Conservation (phyloP, 2,113 vertebrate species). For the Ctenodactylus gundi region DNA sequence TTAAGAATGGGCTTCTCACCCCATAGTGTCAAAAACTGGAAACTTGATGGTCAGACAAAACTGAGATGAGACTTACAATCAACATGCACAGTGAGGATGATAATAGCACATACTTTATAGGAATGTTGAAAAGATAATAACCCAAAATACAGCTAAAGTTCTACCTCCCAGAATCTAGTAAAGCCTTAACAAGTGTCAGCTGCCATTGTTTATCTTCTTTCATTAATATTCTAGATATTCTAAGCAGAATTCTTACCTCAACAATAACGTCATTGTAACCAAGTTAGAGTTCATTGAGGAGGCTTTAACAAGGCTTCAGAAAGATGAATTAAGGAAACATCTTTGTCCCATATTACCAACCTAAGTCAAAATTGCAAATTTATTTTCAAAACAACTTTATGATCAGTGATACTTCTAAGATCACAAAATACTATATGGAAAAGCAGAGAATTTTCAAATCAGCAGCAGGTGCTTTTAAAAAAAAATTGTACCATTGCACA, state of each 20-base stretch:
- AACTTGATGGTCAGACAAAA: neutral
- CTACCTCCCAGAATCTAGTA: neutral
- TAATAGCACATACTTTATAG: neutral
- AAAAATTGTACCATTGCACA: neutral
- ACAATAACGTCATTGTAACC: neutral
- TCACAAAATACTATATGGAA: neutral
- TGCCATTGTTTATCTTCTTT: neutral
- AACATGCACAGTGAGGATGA: neutral
- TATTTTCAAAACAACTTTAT: neutral
- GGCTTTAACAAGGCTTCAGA: neutral
- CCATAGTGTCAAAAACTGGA: neutral
- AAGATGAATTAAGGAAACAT: neutral
- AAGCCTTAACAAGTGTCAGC: neutral
- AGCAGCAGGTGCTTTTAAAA: neutral
- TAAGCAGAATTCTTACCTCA: neutral
- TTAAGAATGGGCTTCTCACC: neutral
- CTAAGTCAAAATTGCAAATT: neutral
- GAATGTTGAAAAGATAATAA: neutral
- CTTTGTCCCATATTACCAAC: neutral
- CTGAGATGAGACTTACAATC: neutral
- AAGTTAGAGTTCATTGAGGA: neutral
- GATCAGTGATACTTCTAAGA: neutral
- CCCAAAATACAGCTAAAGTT: neutral
- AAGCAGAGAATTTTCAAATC: neutral
- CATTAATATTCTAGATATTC: neutral